Evolutionary conservation across 2,797 vertebrate species (phyloP), one percentile per base, ranked within the genome.

Genomic region (Decapterus maruadsi): DNA sequence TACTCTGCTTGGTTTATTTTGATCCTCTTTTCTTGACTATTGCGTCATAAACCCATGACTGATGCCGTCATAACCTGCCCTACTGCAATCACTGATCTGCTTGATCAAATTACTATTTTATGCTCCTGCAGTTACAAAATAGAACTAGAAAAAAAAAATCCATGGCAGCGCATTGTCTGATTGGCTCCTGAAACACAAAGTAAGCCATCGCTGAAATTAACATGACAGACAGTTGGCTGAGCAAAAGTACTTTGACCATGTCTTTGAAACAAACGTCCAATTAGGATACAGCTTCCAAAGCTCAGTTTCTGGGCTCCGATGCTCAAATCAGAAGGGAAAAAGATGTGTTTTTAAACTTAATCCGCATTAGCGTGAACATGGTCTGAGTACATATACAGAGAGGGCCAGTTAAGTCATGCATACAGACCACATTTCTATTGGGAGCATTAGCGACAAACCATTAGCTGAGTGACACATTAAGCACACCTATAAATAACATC

Each of bases 401-500:
- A 75, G 53, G 48, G 20, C 50, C 72, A 57, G 64, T 72, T 61
- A 70, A 73, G 43, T 74, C 58, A 26, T 74, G 61, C 65, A 56
- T 13, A 34, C 64, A 77, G 20, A 77, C 72, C 63, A 46, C 56
- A 68, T 72, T 72, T 72, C 70, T 80, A 67, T 29, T 55, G 55
- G 70, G 70, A 77, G 36, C 63, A 66, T 53, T 48, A 66, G 40
- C 8, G 56, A 80, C 77, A 78, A 82, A 73, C 66, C 58, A 65
- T 75, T 83, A 73, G 77, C 79, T 51, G 43, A 85, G 22, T 77
- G 75, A 84, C 77, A 85, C 59, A 31, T 75, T 79, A 68, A 72
- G 53, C 46, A 69, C 69, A 71, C 19, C 69, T 66, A 79, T 81
- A 77, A 84, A 88, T 80, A 79, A 72, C 67, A 26, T 78, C 50